Conservation (phyloP, 2,888 invertebrate species). For the Stratiomys singularior region DNA sequence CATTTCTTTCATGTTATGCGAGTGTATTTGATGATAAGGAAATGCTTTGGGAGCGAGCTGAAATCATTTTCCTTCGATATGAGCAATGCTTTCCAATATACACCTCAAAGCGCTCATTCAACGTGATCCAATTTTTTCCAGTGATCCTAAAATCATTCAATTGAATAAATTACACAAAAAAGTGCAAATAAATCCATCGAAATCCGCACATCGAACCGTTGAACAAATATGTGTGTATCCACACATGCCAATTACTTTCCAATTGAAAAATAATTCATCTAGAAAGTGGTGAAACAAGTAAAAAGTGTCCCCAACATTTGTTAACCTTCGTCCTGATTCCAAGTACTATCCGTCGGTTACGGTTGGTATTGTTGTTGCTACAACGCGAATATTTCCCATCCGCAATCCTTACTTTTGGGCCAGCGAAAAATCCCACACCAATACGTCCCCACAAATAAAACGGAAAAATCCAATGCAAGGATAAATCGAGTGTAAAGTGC, state of each 20-base stretch:
- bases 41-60: background rate
- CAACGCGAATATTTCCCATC: background rate
- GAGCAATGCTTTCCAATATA: too few species aligned
- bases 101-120: too few species aligned
- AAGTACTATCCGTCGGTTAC: background rate
- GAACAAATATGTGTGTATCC: slow-evolving; percentile 29
- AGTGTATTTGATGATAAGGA: background rate
- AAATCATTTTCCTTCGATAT: too few species aligned
- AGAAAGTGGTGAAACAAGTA: slow-evolving; percentile 40
- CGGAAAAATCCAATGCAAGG: background rate
- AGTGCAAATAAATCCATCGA: background rate
- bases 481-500: slow-evolving; percentile 44
- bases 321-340: background rate
- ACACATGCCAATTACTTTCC: slow-evolving; percentile 51
- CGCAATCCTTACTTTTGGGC: background rate
- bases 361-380: slow-evolving; percentile 13
- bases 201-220: background rate
- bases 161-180: background rate
- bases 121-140: too few species aligned
- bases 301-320: background rate
- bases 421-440: background rate
- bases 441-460: slow-evolving; percentile 38
- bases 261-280: slow-evolving; percentile 51
- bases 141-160: too few species aligned
- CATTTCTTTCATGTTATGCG: background rate